Conservation (phyloP, 2,888 invertebrate genomes). For the Eupithecia centaureata region DNA sequence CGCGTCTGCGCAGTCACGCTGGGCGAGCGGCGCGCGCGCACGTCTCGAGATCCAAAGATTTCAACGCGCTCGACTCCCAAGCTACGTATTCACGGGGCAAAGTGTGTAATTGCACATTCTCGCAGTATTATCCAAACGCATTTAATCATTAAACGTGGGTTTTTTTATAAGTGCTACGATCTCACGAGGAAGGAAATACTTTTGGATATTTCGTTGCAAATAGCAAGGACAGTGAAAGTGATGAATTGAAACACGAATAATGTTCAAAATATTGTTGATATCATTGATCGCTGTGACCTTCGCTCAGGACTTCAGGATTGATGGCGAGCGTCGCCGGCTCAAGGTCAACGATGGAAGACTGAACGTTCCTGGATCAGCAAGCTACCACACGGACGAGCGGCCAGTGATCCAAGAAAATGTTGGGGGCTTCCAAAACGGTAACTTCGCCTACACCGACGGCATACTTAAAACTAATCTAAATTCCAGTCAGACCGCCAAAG, state of each 20-base stretch:
- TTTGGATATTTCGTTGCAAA: neutral
- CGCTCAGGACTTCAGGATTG: slow-evolving; percentile 24
- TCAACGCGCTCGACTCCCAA: slow-evolving; percentile 18
- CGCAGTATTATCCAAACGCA: neutral
- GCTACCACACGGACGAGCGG: neutral
- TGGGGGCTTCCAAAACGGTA: slow-evolving; percentile 28
- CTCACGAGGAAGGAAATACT: neutral
- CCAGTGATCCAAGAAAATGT: neutral
- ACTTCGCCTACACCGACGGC: slow-evolving; percentile 24
- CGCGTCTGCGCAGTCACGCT: slow-evolving; percentile 29
- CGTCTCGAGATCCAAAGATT: slow-evolving; percentile 7
- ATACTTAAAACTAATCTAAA: slow-evolving; percentile 28
- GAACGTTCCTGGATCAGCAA: slow-evolving; percentile 8
- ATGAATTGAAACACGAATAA: slow-evolving; percentile 30
- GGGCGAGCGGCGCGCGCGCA: slow-evolving; percentile 35
- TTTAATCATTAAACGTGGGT: neutral
- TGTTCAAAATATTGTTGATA: slow-evolving; percentile 29
- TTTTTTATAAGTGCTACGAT: neutral
- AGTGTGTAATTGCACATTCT: neutral
- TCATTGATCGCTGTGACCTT: slow-evolving; percentile 25
- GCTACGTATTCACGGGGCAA: neutral
- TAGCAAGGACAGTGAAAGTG: slow-evolving; percentile 24
- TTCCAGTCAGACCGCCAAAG: slow-evolving; percentile 2
- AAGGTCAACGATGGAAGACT: slow-evolving; percentile 5
- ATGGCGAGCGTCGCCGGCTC: neutral